Conservation (phyloP, 2,888 invertebrate species). For the Argyresthia albistria region DNA sequence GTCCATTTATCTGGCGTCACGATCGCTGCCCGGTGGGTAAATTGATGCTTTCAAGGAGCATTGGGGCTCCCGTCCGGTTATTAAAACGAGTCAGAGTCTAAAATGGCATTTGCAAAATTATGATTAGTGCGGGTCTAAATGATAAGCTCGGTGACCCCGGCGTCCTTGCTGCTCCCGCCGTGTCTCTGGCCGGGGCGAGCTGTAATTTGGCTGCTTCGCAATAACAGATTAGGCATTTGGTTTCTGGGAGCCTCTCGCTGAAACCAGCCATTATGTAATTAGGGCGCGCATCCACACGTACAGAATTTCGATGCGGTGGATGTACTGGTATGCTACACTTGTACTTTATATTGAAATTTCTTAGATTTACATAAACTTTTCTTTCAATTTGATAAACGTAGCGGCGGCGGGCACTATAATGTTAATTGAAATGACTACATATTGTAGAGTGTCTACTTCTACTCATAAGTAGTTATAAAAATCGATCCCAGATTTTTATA, state of each 20-base stretch:
- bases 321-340: background rate
- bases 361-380: too few relatives aligned
- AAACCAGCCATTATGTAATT: conserved; percentile 61
- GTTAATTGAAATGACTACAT: too few relatives aligned
- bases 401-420: too few relatives aligned
- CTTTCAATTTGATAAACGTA: too few relatives aligned
- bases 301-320: conserved; percentile 13
- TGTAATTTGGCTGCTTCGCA: conserved; percentile 64
- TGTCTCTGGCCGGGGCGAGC: conserved; percentile 47
- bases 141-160: conserved; percentile 61
- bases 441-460: too few relatives aligned
- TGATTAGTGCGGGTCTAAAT: conserved; percentile 58
- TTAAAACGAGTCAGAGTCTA: conserved; percentile 55
- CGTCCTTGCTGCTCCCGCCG: conserved; percentile 63
- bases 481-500: too few relatives aligned
- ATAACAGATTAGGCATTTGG: conserved; percentile 55
- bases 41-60: conserved; percentile 44
- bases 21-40: conserved; percentile 29
- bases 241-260: conserved; percentile 58
- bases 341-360: too few relatives aligned
- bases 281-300: conserved; percentile 26
- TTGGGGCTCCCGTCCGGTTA: conserved; percentile 35
- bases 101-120: conserved; percentile 65
- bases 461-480: too few relatives aligned
- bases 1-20: conserved; percentile 20